These are phyloP conservation scores for Sebastes flavidus DNA, from an alignment of 2,797 vertebrate species.

Conservation along the genomic window DNA sequence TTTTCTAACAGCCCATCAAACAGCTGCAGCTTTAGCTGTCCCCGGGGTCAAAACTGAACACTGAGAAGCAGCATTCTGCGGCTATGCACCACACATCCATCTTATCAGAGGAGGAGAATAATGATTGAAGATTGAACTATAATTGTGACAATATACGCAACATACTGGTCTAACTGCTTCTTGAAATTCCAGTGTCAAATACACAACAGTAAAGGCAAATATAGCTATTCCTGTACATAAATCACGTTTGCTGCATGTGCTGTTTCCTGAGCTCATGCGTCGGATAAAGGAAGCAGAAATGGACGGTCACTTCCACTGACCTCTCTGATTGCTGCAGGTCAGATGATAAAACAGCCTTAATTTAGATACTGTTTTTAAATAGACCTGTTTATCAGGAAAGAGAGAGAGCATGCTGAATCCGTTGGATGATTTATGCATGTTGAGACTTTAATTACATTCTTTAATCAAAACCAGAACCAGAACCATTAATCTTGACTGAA, in stretches of 20 bases:
- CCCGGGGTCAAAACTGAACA: background rate
- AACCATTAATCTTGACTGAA: background rate
- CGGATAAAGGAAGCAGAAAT: slow-evolving; percentile 22
- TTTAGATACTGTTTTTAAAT: slow-evolving; percentile 45
- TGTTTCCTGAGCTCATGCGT: slow-evolving; percentile 4
- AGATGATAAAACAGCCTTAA: slow-evolving; percentile 35
- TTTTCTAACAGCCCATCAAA: too few species aligned
- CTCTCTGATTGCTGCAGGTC: slow-evolving; percentile 25
- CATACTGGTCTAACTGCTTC: background rate
- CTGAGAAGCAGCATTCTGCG: background rate
- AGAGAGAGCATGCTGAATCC: background rate
- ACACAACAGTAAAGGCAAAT: background rate
- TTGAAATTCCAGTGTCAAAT: background rate
- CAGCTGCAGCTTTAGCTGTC: background rate
- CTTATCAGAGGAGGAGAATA: background rate
- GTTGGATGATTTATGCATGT: background rate
- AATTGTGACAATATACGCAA: background rate
- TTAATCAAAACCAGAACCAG: background rate
- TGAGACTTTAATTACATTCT: background rate
- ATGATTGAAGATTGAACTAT: background rate
- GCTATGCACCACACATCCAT: background rate
- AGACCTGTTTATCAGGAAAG: slow-evolving; percentile 21
- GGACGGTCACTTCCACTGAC: slow-evolving; percentile 32
- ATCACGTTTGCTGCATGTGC: background rate
- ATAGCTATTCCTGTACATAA: background rate